Evolutionary conservation across 2,797 vertebrate species (phyloP).

Genomic region (Tympanoctomys barrerae): DNA sequence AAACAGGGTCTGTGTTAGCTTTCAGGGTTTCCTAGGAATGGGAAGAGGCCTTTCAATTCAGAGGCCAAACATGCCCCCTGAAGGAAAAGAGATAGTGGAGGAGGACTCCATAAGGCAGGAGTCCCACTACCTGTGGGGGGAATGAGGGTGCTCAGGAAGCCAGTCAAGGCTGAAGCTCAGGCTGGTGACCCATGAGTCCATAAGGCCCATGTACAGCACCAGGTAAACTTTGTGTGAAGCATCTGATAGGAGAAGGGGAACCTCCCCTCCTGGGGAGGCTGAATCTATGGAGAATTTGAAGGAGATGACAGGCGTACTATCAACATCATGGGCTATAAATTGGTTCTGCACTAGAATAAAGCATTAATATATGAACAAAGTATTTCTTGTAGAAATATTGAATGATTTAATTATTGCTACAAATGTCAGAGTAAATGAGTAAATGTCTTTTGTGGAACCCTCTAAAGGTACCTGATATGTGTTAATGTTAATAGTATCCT

Average conservation of each 20-base stretch:
- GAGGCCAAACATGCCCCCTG: no score
- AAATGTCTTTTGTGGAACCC: neutral
- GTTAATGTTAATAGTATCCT: neutral
- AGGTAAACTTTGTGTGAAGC: neutral
- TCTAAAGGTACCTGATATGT: neutral
- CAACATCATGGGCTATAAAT: neutral
- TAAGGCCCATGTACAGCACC: neutral
- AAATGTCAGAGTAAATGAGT: neutral
- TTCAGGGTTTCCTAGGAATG: no score
- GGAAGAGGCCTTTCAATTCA: no score
- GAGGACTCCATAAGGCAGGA: no score
- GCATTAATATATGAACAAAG: neutral
- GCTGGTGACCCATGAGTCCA: no score
- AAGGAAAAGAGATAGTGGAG: no score
- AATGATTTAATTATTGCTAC: neutral
- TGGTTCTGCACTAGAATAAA: neutral
- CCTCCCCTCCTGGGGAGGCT: neutral
- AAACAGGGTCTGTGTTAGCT: no score
- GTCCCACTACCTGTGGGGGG: no score
- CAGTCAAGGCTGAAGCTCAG: no score
- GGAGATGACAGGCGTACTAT: neutral
- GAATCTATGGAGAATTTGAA: neutral
- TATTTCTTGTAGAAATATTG: neutral
- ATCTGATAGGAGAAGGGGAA: neutral
- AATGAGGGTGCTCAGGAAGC: no score